phyloP scores from a whole-genome alignment of 2,113 vertebrate species.

The Solea solea region DNA sequence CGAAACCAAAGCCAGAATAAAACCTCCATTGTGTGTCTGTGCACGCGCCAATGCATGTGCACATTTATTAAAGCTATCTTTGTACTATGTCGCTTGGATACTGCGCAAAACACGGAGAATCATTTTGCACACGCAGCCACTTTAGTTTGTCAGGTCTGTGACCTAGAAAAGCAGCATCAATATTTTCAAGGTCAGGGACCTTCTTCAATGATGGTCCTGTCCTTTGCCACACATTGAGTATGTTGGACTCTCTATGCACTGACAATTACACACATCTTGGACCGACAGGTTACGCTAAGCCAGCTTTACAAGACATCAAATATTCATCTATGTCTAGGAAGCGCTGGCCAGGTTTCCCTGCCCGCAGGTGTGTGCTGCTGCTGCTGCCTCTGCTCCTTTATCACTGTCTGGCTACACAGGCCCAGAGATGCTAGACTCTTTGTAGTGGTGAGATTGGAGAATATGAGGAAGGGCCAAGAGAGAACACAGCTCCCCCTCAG shows the following conservation, averaged over 20 bases:
- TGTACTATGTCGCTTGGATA: not conserved
- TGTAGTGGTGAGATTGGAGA: constrained; percentile 25
- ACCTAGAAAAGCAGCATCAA: constrained; percentile 51
- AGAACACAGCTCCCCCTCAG: constrained; percentile 27
- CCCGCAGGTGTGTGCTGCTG: constrained; percentile 32
- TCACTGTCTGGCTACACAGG: constrained; percentile 43
- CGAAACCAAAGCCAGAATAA: constrained; percentile 27
- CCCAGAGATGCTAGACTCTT: constrained; percentile 30
- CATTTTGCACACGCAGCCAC: constrained; percentile 12
- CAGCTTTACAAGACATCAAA: constrained; percentile 71
- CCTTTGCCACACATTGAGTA: not conserved
- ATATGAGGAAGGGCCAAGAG: constrained; percentile 12
- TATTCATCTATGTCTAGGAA: constrained; percentile 73
- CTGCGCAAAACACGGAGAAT: constrained; percentile 24
- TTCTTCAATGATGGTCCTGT: constrained; percentile 14
- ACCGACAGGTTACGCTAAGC: constrained; percentile 50
- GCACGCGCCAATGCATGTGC: not conserved
- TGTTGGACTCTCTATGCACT: not conserved
- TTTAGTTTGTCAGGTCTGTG: constrained; percentile 33
- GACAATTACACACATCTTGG: not conserved
- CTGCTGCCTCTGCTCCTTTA: constrained; percentile 40
- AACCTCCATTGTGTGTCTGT: not conserved
- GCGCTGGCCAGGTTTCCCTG: constrained; percentile 44
- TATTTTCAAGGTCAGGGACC: constrained; percentile 49
- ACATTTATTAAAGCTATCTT: constrained; percentile 22